phyloP scores from a whole-genome alignment of 2,888 invertebrate genomes.

The Pammene aurita region DNA sequence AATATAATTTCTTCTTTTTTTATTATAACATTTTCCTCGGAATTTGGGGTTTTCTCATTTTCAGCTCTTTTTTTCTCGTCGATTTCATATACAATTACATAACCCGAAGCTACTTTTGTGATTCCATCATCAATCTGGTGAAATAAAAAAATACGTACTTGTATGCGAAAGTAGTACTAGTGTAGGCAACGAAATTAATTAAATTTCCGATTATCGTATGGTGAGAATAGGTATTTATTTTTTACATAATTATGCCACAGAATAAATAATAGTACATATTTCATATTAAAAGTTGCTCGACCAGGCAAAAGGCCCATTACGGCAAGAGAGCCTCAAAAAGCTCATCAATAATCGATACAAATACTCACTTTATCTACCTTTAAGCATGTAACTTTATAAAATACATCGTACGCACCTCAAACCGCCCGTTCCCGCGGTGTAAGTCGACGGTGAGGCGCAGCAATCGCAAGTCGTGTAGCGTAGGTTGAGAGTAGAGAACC shows the following conservation, averaged over 20 bases:
- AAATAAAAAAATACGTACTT: not conserved
- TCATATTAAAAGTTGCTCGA: no score
- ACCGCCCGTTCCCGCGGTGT: slow-evolving; percentile 82
- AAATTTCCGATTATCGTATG: no score
- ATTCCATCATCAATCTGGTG: slow-evolving; percentile 41
- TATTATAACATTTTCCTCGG: not conserved
- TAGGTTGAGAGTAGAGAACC: slow-evolving; percentile 84
- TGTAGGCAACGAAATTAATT: no score
- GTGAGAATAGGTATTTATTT: no score
- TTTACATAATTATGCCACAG: no score
- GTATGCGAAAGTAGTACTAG: no score
- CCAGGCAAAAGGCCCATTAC: no score
- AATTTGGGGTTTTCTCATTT: slow-evolving; percentile 18
- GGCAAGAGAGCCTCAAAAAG: no score
- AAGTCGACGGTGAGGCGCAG: slow-evolving; percentile 80
- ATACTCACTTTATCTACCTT: no score
- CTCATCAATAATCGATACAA: no score
- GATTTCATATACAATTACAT: not conserved
- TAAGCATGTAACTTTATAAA: no score
- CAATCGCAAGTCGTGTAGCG: slow-evolving; percentile 74
- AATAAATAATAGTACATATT: no score
- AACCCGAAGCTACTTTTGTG: slow-evolving; percentile 43
- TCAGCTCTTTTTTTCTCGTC: slow-evolving; percentile 28
- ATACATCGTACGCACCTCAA: slow-evolving; percentile 79
- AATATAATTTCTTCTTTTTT: slow-evolving; percentile 20